Percentiles rank a stretch among this genome's conserved stretches.
phyloP scores from a whole-genome alignment of 2,797 vertebrate species.

The Adrianichthys oophorus region DNA sequence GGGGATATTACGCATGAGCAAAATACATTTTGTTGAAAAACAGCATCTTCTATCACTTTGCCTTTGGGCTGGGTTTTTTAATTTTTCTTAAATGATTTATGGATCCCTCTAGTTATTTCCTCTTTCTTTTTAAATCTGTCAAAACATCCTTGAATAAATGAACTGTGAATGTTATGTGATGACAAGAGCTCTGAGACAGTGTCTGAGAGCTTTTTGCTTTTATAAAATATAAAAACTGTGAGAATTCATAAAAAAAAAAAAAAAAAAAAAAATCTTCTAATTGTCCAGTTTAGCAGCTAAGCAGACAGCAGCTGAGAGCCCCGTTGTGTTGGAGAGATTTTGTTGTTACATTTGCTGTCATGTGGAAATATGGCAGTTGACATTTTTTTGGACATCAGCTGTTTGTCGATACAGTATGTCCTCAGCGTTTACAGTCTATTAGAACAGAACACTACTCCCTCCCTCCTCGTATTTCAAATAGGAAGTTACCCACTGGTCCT shows the following conservation, averaged over 20 bases:
- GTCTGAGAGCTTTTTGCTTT: conserved; percentile 10
- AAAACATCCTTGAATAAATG: conserved; percentile 48
- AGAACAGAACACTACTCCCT: too few species aligned
- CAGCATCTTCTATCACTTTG: conserved; percentile 53
- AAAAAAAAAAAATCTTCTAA: background rate
- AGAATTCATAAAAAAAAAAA: conserved; percentile 5
- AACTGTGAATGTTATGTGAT: conserved; percentile 41
- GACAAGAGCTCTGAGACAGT: conserved; percentile 28
- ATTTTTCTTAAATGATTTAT: conserved; percentile 43
- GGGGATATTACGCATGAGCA: conserved; percentile 61
- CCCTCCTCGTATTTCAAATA: too few species aligned
- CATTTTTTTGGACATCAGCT: too few species aligned
- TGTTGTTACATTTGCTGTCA: too few species aligned
- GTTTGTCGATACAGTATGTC: too few species aligned
- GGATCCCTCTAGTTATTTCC: conserved; percentile 27
- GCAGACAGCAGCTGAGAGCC: too few species aligned
- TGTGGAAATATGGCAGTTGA: too few species aligned
- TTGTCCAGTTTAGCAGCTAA: too few species aligned
- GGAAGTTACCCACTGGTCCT: too few species aligned
- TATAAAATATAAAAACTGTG: conserved; percentile 3
- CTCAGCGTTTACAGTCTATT: too few species aligned
- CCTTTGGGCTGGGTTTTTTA: conserved; percentile 44
- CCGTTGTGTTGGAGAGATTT: too few species aligned
- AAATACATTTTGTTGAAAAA: conserved; percentile 58
- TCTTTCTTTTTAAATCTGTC: conserved; percentile 38